Base-by-base conservation (phyloP, 2,797 vertebrate genomes). In the Centroberyx gerrardi region DNA sequence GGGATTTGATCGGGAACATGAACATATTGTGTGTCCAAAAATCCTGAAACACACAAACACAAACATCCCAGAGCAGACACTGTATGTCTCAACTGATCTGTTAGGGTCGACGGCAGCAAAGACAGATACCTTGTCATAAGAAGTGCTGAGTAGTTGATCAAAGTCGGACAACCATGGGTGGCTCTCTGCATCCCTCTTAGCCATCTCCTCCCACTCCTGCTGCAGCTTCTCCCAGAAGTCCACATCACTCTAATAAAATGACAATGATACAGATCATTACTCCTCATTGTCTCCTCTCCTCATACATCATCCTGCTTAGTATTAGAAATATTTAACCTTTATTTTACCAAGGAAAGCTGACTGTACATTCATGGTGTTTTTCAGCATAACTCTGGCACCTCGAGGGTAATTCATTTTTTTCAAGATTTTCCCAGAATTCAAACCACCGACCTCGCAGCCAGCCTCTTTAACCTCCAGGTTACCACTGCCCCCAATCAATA, bases 201-300 rank as follows among this genome's bases (percentile, higher is more conserved):
- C 97, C 98, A 99, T 99, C 92, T 99, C 98, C 90, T 99, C 98
- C 97, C 98, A 97, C 87, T 99, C 98, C 85, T 97, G 96, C 94
- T 99, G 98, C 83, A 99, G 95, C 90, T 98, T 99, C 93, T 99
- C 98, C 98, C 98, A 99, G 94, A 99, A 99, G 94, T 99, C 98
- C 53, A 99, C 96, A 93, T 99, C 98, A 77, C 98, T 98, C 98
- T 96, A 88, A 76, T 60, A 73, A 76, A 69, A 80, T 49, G 49
- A 80, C 74, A 85, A 55, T 31, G n/a, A 86, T 4, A 71, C 17
- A 51, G 49, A 61, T 73, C 38, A 72, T 83, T 74, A 76, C 31
- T 74, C 68, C 27, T 63, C 44, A 31, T 18, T 8, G 22, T 48
- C 60, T 18, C 31, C 48, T 66, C 17, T 18, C 38, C 29, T 61